Evolutionary conservation across 2,113 vertebrate species (phyloP).

Genomic region (Blennius ocellaris): DNA sequence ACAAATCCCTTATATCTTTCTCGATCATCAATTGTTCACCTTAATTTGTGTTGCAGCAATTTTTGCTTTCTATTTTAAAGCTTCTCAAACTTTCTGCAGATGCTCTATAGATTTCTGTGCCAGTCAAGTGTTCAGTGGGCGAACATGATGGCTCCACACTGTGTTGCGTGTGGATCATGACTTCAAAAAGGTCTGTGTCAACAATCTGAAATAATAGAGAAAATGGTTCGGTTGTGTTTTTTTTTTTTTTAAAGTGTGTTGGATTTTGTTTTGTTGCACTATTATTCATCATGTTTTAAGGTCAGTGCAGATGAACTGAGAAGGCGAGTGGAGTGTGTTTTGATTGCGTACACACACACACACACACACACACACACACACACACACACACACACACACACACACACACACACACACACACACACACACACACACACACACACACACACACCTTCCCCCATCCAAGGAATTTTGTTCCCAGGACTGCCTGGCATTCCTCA

Average conservation of each 20-base stretch:
- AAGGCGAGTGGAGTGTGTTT: slow-evolving; percentile 5
- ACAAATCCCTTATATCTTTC: too few species aligned
- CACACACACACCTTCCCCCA: slow-evolving; percentile 62
- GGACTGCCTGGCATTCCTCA: slow-evolving; percentile 74
- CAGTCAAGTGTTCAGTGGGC: too few species aligned
- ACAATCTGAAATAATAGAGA: too few species aligned
- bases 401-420: background rate
- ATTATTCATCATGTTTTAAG: background rate
- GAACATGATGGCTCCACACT: too few species aligned
- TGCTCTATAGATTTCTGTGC: too few species aligned
- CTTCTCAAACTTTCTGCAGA: too few species aligned
- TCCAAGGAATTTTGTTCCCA: slow-evolving; percentile 78
- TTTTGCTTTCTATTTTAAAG: too few species aligned
- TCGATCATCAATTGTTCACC: too few species aligned
- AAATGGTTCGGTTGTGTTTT: too few species aligned
- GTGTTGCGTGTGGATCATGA: too few species aligned
- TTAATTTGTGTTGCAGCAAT: too few species aligned
- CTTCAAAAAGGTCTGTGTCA: background rate
- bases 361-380: slow-evolving; percentile 22
- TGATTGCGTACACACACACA: slow-evolving; percentile 1
- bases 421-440: slow-evolving; percentile 5
- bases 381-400: background rate
- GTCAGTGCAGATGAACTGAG: background rate
- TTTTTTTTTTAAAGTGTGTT: too few species aligned
- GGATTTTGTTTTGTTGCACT: background rate